Percentiles rank a stretch among this genome's conserved stretches.
These are phyloP conservation scores for Epinotia brunnichana DNA, from an alignment of 2,888 invertebrate species.

Conservation along the genomic window DNA sequence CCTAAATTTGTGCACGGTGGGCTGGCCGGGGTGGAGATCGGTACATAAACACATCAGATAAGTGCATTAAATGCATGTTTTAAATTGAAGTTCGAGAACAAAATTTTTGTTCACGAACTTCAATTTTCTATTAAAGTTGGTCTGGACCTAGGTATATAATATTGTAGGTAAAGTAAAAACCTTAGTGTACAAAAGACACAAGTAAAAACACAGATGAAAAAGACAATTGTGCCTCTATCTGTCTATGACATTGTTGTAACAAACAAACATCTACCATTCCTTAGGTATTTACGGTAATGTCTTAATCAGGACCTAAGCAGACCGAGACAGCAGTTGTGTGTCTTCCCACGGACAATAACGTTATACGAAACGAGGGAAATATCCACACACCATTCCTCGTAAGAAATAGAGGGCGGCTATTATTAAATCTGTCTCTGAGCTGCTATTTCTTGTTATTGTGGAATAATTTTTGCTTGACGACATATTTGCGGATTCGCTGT, in stretches of 20 bases:
- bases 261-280: not conserved
- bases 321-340: conserved; percentile 20
- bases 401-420: conserved; percentile 25
- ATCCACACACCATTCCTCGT: conserved; percentile 7
- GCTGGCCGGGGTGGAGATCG: no score
- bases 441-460: conserved; percentile 11
- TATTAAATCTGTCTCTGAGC: conserved; percentile 26
- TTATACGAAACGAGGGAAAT: conserved; percentile 18
- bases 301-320: conserved; percentile 14
- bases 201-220: not conserved
- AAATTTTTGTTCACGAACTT: no score
- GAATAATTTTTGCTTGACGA: conserved; percentile 1
- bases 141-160: no score
- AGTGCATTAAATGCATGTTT: no score
- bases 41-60: no score
- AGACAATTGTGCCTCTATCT: not conserved
- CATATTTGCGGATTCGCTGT: not conserved
- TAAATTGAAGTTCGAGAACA: no score
- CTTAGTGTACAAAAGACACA: not conserved
- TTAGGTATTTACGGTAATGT: conserved; percentile 8
- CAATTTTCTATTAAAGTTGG: no score
- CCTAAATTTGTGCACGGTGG: no score
- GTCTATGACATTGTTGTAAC: not conserved
- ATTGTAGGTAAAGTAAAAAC: not conserved
- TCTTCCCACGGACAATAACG: conserved; percentile 24